A percentile compares a stretch with the other conserved stretches of the same genome.
Evolutionary conservation across 2,113 vertebrate genomes (phyloP).

Genomic region (Guaruba guarouba): DNA sequence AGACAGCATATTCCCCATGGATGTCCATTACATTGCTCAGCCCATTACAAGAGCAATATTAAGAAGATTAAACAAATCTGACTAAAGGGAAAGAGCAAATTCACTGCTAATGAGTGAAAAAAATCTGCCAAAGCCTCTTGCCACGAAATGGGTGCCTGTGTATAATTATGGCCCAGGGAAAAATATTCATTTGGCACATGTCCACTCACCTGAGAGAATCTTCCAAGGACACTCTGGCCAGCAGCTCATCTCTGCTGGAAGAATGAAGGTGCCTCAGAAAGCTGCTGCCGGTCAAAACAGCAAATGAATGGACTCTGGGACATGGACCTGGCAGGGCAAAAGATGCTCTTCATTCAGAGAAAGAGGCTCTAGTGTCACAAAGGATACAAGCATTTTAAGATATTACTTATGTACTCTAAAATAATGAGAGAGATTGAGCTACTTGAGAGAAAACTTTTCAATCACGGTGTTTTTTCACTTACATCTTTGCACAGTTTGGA

Average conservation of each 20-base stretch:
- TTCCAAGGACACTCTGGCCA: background rate
- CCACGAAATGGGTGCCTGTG: background rate
- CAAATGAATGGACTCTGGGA: accelerated
- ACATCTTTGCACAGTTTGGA: background rate
- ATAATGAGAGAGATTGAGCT: background rate
- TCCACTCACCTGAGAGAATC: background rate
- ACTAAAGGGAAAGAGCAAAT: background rate
- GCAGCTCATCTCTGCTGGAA: background rate
- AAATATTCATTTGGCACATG: background rate
- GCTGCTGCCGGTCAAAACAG: background rate
- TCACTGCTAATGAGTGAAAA: background rate
- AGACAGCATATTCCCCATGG: background rate
- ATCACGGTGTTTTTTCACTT: background rate
- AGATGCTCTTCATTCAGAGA: background rate
- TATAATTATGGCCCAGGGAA: background rate
- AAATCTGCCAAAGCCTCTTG: background rate
- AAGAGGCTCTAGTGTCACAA: background rate
- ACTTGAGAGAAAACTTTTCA: background rate
- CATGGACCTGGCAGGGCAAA: background rate
- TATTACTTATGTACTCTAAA: background rate
- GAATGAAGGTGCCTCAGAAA: background rate
- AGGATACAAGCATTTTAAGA: background rate
- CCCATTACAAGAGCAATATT: background rate
- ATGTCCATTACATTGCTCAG: background rate
- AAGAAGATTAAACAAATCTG: background rate